Percentiles rank a stretch among this genome's conserved stretches.
These are phyloP conservation scores for Morpho helenor DNA, from an alignment of 2,888 invertebrate genomes.

Conservation along the genomic window DNA sequence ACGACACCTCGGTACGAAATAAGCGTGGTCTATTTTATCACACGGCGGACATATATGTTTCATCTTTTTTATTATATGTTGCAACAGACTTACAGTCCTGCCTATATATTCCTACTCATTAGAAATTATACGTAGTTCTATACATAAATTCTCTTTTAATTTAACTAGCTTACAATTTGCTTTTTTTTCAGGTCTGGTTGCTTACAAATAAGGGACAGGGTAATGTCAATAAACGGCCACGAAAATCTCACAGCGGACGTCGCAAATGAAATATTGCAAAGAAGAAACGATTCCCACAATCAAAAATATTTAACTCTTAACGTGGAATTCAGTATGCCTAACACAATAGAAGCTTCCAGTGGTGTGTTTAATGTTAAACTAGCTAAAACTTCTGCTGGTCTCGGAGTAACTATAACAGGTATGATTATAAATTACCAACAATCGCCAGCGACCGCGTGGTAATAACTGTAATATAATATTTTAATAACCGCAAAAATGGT, in stretches of 20 bases:
- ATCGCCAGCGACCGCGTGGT: too few relatives aligned
- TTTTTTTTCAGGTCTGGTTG: conserved; percentile 82
- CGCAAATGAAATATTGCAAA: conserved; percentile 78
- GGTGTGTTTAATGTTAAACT: conserved; percentile 95
- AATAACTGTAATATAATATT: too few relatives aligned
- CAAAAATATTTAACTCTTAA: conserved; percentile 86
- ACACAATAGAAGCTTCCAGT: conserved; percentile 93
- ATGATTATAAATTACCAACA: conserved; percentile 17
- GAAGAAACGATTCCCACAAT: conserved; percentile 77
- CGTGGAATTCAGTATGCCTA: conserved; percentile 94
- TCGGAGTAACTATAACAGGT: conserved; percentile 95
- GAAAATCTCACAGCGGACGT: conserved; percentile 81
- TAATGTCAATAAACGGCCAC: conserved; percentile 91
- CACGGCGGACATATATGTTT: too few relatives aligned
- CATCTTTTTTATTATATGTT: too few relatives aligned
- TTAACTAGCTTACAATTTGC: too few relatives aligned
- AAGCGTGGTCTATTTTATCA: too few relatives aligned
- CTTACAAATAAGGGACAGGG: conserved; percentile 88
- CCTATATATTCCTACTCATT: too few relatives aligned
- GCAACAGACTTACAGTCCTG: too few relatives aligned
- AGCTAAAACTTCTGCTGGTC: conserved; percentile 86
- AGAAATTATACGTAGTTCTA: too few relatives aligned
- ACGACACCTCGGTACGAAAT: too few relatives aligned
- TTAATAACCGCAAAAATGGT: too few relatives aligned
- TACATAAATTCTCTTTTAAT: too few relatives aligned